Base-by-base conservation (phyloP, 1,140 invertebrate species). In the Drosophila virilis region DNA sequence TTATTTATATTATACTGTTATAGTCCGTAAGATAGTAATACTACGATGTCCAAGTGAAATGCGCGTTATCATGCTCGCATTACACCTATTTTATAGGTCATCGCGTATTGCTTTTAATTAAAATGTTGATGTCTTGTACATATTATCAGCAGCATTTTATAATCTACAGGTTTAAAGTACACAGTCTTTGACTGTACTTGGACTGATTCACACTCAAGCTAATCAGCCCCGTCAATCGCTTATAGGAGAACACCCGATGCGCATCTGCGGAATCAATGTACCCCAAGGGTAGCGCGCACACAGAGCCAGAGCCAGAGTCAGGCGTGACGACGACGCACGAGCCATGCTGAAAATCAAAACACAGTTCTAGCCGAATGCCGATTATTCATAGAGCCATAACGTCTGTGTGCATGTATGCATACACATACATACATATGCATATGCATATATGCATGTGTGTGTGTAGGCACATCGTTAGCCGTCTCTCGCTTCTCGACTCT, bases 271-370 rank as follows among this genome's bases (percentile, higher is more conserved):
- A 40, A 33, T 52, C 48, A 8, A 38, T 62, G 58, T 46, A 45
- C 79, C 61, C 15, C 1, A 22, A 40, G 17, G 10, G 32, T 13
- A 75, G 82, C 46, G 82, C 46, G 81, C 40, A 80, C 13, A 17
- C 55, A 46, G 48, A 70, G 45, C 69, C 67, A 52, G 66, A 80
- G n/a, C n/a, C 55, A 46, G 51, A 70, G 48, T 73, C 67, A 52
- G 66, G 50, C 60, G 67, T 68, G 65, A 38, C 50, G 64, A 74
- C 81, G 78, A 78, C 66, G 71, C 74, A 85, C 66, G 69, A 62
- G 74, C 78, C 81, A 78, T 72, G 68, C 51, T 68, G 67, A 81
- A 73, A 86, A 82, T 86, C 82, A 85, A 86, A 80, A 64, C 78
- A 50, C 46, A 70, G 55, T n/a, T 64, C 43, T 15, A 51, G 37